Evolutionary conservation across 1,140 invertebrate genomes (phyloP).

Genomic region (Bombus polaris): DNA sequence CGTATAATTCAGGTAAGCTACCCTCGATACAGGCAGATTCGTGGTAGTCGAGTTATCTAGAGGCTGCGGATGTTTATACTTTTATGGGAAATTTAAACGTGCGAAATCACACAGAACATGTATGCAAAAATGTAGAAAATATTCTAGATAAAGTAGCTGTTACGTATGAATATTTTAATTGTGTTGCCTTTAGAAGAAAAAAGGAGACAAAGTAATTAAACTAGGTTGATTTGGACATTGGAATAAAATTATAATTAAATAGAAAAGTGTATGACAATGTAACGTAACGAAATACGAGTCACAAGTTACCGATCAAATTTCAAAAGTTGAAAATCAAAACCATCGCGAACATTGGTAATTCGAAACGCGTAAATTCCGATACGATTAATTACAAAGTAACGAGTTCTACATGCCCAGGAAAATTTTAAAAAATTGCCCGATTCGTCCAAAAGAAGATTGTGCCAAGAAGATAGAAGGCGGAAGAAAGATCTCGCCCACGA

Average conservation of each 20-base stretch:
- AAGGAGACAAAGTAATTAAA: neutral
- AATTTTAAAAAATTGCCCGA: too few species aligned
- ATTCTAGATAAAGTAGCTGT: neutral
- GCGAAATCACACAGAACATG: neutral
- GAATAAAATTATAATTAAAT: neutral
- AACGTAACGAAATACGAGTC: neutral
- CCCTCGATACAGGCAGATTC: too few species aligned
- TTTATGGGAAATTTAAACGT: neutral
- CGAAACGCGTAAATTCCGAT: too few species aligned
- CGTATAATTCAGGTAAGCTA: too few species aligned
- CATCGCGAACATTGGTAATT: too few species aligned
- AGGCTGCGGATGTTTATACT: neutral
- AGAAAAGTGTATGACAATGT: too few species aligned
- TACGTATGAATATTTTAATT: neutral
- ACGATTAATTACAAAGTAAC: too few species aligned
- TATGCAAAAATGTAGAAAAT: neutral
- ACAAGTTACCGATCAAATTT: too few species aligned
- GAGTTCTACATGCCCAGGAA: rapidly evolving
- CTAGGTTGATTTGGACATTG: neutral
- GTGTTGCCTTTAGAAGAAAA: neutral
- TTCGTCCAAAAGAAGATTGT: neutral
- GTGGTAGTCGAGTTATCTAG: neutral
- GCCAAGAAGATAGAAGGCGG: neutral
- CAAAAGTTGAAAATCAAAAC: too few species aligned
- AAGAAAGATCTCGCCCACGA: neutral